Base-by-base conservation (phyloP, 2,113 vertebrate species). In the Okapia johnstoni region DNA sequence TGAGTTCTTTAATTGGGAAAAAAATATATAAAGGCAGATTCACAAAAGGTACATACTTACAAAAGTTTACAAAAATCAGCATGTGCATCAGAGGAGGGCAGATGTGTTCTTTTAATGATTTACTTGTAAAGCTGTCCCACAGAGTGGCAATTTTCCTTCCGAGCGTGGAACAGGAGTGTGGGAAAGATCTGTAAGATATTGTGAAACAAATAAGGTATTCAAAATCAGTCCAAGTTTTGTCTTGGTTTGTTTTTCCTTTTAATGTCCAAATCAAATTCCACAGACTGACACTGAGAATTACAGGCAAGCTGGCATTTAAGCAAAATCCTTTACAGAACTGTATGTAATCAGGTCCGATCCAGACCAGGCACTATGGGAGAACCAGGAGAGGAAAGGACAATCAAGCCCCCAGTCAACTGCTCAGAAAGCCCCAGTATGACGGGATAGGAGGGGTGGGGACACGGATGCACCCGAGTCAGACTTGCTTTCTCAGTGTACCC, bases 31-130 rank as follows among this genome's bases (percentile, higher is more conserved):
- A 40, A 77, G 86, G n/a, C 3, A 93, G 79, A 91, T 63, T 86
- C 25, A 89, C 61, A 30, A 46, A 85, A 7, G 0, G 33, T 43
- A 40, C 17, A 50, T 95, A 99, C 99, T 99, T 98, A 99, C 99
- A 0, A 94, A 98, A 98, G 94, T 99, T 98, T 10, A 99, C 90
- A 97, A 88, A 99, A 94, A 99, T 96, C 0, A 99, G 50, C 96
- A 99, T 99, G 70, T 97, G 86, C 95, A 99, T 96, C 46, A 99
- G 0, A 30, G 79, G 25, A 33, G 99, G 99, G 66, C 98, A 99
- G 87, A 99, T 96, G 66, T 96, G 97, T 93, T 99, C 7, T 80
- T 98, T 84, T 94, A 99, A 87, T 28, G 99, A 98, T 92, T 99
- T 19, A 9, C 98, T 97, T 25, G 94, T 3, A 87, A 99, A 99